Base-by-base conservation (phyloP, 2,797 vertebrate species). In the Syngnathus acus region DNA sequence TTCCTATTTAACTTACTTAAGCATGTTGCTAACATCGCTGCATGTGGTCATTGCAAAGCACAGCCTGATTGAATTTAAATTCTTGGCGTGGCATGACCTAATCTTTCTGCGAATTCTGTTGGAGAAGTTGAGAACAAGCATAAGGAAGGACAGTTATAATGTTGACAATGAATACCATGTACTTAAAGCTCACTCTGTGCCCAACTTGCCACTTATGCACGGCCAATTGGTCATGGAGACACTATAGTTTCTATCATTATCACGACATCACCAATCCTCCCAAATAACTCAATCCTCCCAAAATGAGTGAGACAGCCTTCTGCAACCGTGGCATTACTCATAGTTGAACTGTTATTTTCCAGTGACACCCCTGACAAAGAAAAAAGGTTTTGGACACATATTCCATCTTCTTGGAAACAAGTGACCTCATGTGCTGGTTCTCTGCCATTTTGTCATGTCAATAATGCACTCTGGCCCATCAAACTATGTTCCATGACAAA, bases 271-370 rank as follows among this genome's bases (percentile, higher is more conserved):
- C 32, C 64, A 85, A 39, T 73, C 68, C 75, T 65, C 70, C 73
- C 74, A 75, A 78, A 76, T n/a, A n/a, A 81, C 75, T 84, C 82
- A 85, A 39, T 73, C 68, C 75, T 65, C 70, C 73, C 74, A 75
- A 78, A 76, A 66, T 66, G 66, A 63, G 45, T 68, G 65, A 73
- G 85, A 80, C 77, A 74, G 58, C 68, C 10, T 65, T 75, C 76
- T 78, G 68, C 79, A 70, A 62, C 71, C 19, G 65, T 50, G 38
- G 57, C 72, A 83, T 88, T 86, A 81, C 79, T 85, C 85, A 83
- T 74, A 26, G 60, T 45, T 54, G 21, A 26, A 57, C 40, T 65
- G 61, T 70, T 64, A 65, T 43, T 58, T 72, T 70, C 67, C 65
- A 71, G 10, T 67, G 65, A 73, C 67, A 69, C 23, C 23, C 9